Base-by-base conservation (phyloP, 2,113 vertebrate genomes). In the Cairina moschata region DNA sequence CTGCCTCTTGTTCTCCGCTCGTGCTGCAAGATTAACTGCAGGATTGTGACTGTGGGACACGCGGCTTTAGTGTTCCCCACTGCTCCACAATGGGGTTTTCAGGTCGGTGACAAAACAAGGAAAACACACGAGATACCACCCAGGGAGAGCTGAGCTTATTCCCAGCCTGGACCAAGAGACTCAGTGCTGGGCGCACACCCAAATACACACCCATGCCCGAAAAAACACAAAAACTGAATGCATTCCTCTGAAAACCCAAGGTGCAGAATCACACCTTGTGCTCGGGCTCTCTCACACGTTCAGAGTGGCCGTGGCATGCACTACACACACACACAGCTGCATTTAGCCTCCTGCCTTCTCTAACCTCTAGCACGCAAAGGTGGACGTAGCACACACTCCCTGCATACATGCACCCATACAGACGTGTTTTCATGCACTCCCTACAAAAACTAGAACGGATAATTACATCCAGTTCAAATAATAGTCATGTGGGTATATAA, bases 31-130 rank as follows among this genome's bases (percentile, higher is more conserved):
- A 96, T 96, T 96, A 95, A 68, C 79, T 10, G 92, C 76, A 87
- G 95, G 95, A 91, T 84, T 18, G 6, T 90, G 83, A 93, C 96
- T 95, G 84, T 50, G 25, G 93, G 96, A 87, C 95, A 59, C 78
- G 52, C 4, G n/a, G 38, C 68, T 67, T 78, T 74, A 87, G 48
- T 13, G 84, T 13, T 77, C 56, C 83, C 40, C 3, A 2, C 3
- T 5, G 55, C 60, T 82, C 82, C 66, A 56, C 36, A 13, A 32
- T 3, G 7, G 42, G 34, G 8, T 42, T n/a, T 67, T 5, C 73
- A 68, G 48, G 48, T 65, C 76, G 86, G 68, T 14, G 62, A 46
- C 31, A 67, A 75, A 93, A 88, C 55, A 36, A n/a, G 17, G 20
- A 83, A 83, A 91, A 86, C 4, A 66, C 79, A 40, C 25, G 18